Evolutionary conservation across 2,797 vertebrate species (phyloP), one percentile per base, ranked within the genome.

Genomic region (Malacoraja senta): DNA sequence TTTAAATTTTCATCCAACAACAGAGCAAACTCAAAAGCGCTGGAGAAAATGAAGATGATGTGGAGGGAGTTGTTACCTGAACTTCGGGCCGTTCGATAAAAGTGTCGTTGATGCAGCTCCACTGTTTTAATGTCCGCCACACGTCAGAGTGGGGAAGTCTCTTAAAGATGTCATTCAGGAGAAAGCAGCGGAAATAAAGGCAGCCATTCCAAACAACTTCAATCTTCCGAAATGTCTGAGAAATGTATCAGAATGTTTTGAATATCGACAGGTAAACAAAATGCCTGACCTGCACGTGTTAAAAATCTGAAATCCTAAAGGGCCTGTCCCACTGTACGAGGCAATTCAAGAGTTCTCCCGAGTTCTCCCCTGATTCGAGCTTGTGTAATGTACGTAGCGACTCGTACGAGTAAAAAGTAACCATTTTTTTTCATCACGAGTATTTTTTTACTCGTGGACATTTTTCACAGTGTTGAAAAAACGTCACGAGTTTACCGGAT

Each of bases 181-280:
- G 24, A 0, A 83, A 29, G 24, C 44, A 58, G 53, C 8, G 3
- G 44, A 83, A 29, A 83, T 83, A 83, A 29, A 58, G 53, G n/a
- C 44, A 83, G 12, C 58, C 29, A 29, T 58, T 83, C 80, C 53
- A 61, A 83, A 58, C 13, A 53, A 83, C 29, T 26, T 9, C 12
- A 83, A 83, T 61, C 53, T 58, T 83, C 44, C 13, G 44, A 83
- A 58, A 83, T 83, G 53, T 83, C 24, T 83, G 80, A 83, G 80
- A 29, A 83, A 61, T 29, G 10, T 26, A 58, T 83, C 53, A 24
- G 24, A 12, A 29, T 58, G 2, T 12, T 29, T 83, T 58, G 38
- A 80, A 80, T 58, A 58, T 58, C 58, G 80, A 58, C 12, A 58
- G 53, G 26, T 26, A 83, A 83, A 83, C 24, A 83, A 83, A 83